Base-by-base conservation (phyloP, 1,140 invertebrate genomes). In the Belonocnema kinseyi region DNA sequence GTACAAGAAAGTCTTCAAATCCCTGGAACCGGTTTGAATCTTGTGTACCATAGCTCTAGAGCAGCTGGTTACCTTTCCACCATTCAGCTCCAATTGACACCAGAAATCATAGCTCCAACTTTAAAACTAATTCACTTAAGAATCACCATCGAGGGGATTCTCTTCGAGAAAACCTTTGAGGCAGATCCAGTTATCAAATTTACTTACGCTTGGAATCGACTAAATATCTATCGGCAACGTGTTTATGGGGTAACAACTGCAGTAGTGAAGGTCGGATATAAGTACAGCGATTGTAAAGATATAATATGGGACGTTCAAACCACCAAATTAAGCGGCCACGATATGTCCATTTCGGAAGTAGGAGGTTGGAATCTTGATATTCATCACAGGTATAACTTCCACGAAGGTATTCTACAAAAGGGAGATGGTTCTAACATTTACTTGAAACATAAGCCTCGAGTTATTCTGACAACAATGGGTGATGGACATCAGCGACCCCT, bases 341-440 rank as follows among this genome's bases (percentile, higher is more conserved):
- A 99, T 87, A 97, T 99, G 95, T 97, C 96, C 73, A 98, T 99
- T 51, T 98, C 97, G 0, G 97, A 98, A 88, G 95, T 99, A 21
- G 98, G 98, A 3, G 97, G 97, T 10, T 99, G 98, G 98, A 99
- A 99, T 90, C 90, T 99, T 73, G 97, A 99, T 87, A 98, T 99
- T 82, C 98, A 99, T 92, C 98, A 99, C 86, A 93, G 97, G 81
- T 99, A 99, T 90, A 99, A 99, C 88, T 98, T 98, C 93, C 97
- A 98, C 88, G 98, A 99, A 93, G 98, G 97, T 33, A 99, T 99
- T 80, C 92, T 99, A 1, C 98, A 99, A 90, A 99, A 99, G 88
- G 98, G 98, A 40, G 98, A 99, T 89, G 98, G 98, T 21, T 96
- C 97, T 0, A 99, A 98, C 86, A 97, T 99, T 77, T 99, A 99